A percentile compares a stretch with the other conserved stretches of the same genome.
Conservation (phyloP, 2,888 invertebrate species). For the Apamea epomidion region DNA sequence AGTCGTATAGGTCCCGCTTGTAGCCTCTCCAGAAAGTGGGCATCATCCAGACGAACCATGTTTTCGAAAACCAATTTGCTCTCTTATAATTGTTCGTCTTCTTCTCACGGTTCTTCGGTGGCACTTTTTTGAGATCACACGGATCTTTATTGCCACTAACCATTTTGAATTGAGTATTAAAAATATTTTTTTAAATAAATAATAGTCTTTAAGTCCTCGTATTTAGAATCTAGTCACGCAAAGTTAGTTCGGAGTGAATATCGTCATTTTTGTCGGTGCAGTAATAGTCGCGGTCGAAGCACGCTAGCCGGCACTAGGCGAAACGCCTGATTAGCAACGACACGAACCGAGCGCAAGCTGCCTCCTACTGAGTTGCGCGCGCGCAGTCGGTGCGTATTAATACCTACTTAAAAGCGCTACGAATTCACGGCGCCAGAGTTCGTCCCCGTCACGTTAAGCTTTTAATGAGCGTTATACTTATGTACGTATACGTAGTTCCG, state of each 20-base stretch:
- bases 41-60: conserved; percentile 90
- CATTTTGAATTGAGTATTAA: conserved; percentile 77
- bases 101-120: conserved; percentile 86
- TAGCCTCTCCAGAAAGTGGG: conserved; percentile 91
- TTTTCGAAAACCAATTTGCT: conserved; percentile 83
- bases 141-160: conserved; percentile 88
- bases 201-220: conserved; percentile 62
- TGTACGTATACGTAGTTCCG: conserved; percentile 39
- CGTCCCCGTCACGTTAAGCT: conserved; percentile 48
- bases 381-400: conserved; percentile 68
- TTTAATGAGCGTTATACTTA: conserved; percentile 40
- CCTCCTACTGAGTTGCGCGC: conserved; percentile 85
- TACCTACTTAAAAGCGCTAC: conserved; percentile 62
- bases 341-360: conserved; percentile 82
- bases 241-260: conserved; percentile 73
- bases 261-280: conserved; percentile 76
- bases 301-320: conserved; percentile 78
- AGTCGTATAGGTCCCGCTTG: conserved; percentile 91
- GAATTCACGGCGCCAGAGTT: conserved; percentile 48
- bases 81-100: conserved; percentile 86
- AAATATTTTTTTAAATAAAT: conserved; percentile 46
- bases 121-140: conserved; percentile 84
- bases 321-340: conserved; percentile 79
- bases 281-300: conserved; percentile 73
- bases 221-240: conserved; percentile 64